Conservation (phyloP, 2,888 invertebrate genomes). For the Drosophila acutilabella region DNA sequence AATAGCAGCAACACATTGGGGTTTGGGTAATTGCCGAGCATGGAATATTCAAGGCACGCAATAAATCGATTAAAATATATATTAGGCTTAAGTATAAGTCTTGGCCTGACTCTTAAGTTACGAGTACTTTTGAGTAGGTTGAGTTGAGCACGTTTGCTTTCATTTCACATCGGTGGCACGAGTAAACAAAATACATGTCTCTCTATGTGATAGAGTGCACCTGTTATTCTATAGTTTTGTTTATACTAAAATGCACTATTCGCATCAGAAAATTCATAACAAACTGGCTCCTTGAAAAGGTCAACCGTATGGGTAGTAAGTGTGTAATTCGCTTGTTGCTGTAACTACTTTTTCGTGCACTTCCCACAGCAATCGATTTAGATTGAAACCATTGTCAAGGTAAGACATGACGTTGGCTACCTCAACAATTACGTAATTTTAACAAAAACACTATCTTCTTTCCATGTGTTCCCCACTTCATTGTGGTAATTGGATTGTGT, state of each 20-base stretch:
- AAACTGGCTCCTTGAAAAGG: conserved; percentile 7
- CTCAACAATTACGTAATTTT: conserved; percentile 10
- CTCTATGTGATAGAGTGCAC: conserved; percentile 18
- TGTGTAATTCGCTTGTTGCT: conserved; percentile 9
- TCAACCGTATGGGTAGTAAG: neutral
- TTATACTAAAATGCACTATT: conserved; percentile 10
- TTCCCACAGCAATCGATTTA: conserved; percentile 43
- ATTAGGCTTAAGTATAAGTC: conserved; percentile 50
- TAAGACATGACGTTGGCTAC: conserved; percentile 13
- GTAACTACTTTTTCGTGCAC: conserved; percentile 6
- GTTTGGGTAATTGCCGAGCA: conserved; percentile 56
- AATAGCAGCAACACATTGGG: conserved; percentile 17
- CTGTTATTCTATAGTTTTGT: conserved; percentile 3
- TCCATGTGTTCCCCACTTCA: neutral
- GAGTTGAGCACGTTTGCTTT: conserved; percentile 44
- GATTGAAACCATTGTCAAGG: conserved; percentile 36
- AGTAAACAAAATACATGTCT: conserved; percentile 9
- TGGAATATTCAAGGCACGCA: conserved; percentile 71
- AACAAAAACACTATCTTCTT: neutral
- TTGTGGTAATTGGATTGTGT: conserved; percentile 13
- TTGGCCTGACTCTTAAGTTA: conserved; percentile 6
- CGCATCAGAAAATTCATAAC: conserved; percentile 15
- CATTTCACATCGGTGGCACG: conserved; percentile 16
- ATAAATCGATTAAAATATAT: conserved; percentile 74
- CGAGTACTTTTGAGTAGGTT: conserved; percentile 25